Evolutionary conservation across 2,888 invertebrate species (phyloP).

Genomic region (Leptodirus hochenwartii): DNA sequence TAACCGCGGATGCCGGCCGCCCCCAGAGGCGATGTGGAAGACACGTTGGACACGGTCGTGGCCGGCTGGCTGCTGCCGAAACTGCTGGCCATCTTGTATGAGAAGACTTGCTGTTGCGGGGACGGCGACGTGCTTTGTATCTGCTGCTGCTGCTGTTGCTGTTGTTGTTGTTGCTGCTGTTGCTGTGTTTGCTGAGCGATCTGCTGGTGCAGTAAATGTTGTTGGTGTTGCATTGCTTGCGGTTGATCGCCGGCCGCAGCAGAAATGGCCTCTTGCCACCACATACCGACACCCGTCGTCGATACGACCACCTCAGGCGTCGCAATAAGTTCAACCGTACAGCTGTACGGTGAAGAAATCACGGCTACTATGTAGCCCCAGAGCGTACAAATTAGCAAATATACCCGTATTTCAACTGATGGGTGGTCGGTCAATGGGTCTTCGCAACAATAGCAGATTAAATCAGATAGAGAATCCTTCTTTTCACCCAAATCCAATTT

Average conservation of each 20-base stretch:
- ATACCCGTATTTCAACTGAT: no score
- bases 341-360: no score
- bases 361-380: no score
- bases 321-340: slow-evolving; percentile 47
- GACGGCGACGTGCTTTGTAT: slow-evolving; percentile 37
- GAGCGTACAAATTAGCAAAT: no score
- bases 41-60: slow-evolving; percentile 43
- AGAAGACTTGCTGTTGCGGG: slow-evolving; percentile 56
- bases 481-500: no score
- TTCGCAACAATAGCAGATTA: slow-evolving; percentile 11
- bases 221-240: slow-evolving; percentile 33
- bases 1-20: slow-evolving; percentile 34
- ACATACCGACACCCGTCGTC: slow-evolving; percentile 42
- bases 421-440: no score
- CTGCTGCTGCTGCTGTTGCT: slow-evolving; percentile 29
- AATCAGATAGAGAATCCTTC: no score
- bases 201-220: slow-evolving; percentile 23
- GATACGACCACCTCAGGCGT: slow-evolving; percentile 40
- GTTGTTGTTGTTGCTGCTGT: slow-evolving; percentile 27
- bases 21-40: slow-evolving; percentile 41
- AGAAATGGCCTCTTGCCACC: slow-evolving; percentile 37
- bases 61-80: slow-evolving; percentile 60
- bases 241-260: slow-evolving; percentile 29
- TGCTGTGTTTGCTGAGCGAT: slow-evolving; percentile 24
- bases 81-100: slow-evolving; percentile 73